Percentiles rank a stretch among this genome's conserved stretches.
phyloP scores from a whole-genome alignment of 2,888 invertebrate species.

The Ceriagrion tenellum region DNA sequence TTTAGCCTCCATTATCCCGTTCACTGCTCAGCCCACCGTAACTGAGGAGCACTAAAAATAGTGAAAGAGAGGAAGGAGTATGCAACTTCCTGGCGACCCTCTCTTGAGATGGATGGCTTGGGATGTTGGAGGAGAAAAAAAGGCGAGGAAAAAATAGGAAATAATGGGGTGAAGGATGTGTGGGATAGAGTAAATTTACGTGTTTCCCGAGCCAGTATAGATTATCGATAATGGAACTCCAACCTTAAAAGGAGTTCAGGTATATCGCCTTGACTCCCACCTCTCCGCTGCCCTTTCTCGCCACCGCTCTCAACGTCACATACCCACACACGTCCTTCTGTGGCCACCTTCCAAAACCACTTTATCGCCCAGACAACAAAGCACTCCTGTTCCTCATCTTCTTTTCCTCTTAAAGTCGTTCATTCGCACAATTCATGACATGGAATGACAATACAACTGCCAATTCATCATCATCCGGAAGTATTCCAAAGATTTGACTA shows the following conservation, averaged over 20 bases:
- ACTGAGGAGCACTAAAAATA: slow-evolving; percentile 17
- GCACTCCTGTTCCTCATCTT: not conserved
- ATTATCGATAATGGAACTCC: slow-evolving; percentile 61
- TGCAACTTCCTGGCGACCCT: not conserved
- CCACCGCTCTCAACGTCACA: not conserved
- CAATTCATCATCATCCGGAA: not conserved
- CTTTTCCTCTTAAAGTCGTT: not conserved
- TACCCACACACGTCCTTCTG: not conserved
- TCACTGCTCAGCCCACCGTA: not conserved
- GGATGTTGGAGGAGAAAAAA: not conserved
- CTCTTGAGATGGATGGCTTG: slow-evolving; percentile 39
- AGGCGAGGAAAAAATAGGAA: not conserved
- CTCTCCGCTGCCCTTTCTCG: not conserved
- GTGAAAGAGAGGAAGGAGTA: not conserved
- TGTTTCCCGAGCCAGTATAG: slow-evolving; percentile 55
- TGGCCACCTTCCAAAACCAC: not conserved
- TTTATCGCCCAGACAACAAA: slow-evolving; percentile 50
- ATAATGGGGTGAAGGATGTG: slow-evolving; percentile 44
- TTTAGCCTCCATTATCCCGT: slow-evolving; percentile 19
- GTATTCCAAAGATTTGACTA: not conserved
- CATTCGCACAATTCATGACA: not conserved
- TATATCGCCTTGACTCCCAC: slow-evolving; percentile 55
- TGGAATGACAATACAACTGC: not conserved
- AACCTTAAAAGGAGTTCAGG: slow-evolving; percentile 9
- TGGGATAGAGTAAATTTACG: slow-evolving; percentile 59